phyloP scores from a whole-genome alignment of 2,113 vertebrate genomes.

The Rhea pennata region DNA sequence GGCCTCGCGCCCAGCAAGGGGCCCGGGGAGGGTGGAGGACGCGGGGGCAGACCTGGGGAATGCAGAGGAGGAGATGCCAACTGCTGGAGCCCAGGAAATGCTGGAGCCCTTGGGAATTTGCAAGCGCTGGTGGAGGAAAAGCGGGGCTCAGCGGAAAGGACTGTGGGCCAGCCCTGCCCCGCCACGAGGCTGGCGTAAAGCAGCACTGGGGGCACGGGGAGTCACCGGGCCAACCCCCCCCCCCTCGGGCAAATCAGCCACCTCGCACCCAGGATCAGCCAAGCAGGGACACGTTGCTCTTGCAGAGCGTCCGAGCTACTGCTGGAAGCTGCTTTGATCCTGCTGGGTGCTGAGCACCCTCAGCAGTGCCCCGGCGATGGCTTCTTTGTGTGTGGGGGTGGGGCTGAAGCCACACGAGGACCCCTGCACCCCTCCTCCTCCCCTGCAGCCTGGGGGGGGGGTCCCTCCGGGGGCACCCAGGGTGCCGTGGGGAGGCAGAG shows the following conservation, averaged over 20 bases:
- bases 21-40: background rate
- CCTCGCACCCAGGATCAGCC: background rate
- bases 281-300: background rate
- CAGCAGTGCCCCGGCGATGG: background rate
- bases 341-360: background rate
- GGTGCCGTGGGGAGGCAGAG: background rate
- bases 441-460: accelerated
- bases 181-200: accelerated
- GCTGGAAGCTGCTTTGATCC: background rate
- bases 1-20: background rate
- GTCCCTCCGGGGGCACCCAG: background rate
- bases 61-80: background rate
- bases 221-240: background rate
- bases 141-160: accelerated
- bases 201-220: accelerated
- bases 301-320: background rate
- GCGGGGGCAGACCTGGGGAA: background rate
- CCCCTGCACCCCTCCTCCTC: background rate
- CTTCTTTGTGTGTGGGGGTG: background rate
- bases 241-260: accelerated
- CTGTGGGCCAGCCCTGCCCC: background rate
- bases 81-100: background rate
- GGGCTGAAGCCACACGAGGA: background rate
- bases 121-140: accelerated
- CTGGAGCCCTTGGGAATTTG: background rate